Evolutionary conservation across 37 sponge, comb jelly and placozoan species (phyloP).

Genomic region (Amphimedon queenslandica): DNA sequence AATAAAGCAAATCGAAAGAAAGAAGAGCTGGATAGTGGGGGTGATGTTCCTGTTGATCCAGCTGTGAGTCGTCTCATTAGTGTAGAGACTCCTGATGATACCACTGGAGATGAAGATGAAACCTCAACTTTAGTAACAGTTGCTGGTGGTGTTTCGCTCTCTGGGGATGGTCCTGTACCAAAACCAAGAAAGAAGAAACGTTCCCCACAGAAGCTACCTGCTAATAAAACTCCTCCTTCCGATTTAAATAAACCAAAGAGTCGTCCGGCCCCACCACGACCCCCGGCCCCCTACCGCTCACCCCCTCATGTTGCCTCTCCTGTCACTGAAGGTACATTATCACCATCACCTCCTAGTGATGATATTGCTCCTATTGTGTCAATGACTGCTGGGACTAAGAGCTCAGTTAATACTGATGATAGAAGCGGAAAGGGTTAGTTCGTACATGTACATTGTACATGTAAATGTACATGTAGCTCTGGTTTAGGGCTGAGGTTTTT

Average conservation of each 20-base stretch:
- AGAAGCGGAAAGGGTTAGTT: too few relatives aligned
- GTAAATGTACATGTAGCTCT: too few relatives aligned
- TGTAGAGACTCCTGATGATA: neutral
- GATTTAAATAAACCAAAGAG: neutral
- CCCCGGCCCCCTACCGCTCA: neutral
- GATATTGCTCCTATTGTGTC: neutral
- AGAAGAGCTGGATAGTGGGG: neutral
- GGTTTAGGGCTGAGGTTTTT: too few relatives aligned
- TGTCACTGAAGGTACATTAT: neutral
- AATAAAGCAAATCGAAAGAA: neutral
- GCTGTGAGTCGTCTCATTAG: neutral
- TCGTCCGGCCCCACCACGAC: neutral
- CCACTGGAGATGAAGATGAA: conserved; percentile 3
- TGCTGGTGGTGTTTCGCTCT: too few relatives aligned
- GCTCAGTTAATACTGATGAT: too few relatives aligned
- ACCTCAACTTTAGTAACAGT: neutral
- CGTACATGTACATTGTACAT: too few relatives aligned
- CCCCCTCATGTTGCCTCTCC: neutral
- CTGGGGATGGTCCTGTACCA: neutral
- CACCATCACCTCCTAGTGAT: neutral
- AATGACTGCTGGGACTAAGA: neutral
- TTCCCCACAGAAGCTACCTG: neutral
- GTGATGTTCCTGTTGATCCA: neutral
- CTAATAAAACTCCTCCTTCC: neutral
- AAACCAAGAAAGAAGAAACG: neutral